phyloP scores from a whole-genome alignment of 2,797 vertebrate genomes.

The Peromyscus eremicus region DNA sequence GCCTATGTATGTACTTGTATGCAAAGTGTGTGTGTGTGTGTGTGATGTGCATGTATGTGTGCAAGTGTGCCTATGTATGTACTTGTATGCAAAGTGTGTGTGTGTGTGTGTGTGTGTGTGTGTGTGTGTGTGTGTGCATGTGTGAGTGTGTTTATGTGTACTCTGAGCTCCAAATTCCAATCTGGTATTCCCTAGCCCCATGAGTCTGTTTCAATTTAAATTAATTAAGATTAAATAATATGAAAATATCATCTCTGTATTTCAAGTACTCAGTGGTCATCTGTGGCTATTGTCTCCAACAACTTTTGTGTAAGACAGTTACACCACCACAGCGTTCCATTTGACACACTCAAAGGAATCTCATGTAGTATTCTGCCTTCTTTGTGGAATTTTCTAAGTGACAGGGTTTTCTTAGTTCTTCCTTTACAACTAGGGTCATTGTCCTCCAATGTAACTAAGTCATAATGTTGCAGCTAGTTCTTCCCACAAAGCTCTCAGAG shows the following conservation, averaged over 20 bases:
- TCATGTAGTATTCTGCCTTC: not conserved
- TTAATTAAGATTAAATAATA: not conserved
- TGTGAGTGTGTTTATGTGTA: not conserved
- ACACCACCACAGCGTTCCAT: not conserved
- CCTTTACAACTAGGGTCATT: not conserved
- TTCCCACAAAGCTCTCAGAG: too few relatives aligned
- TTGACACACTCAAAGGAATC: not conserved
- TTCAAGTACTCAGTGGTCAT: not conserved
- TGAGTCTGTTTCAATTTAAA: not conserved
- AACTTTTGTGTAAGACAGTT: not conserved
- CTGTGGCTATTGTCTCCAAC: fast-evolving
- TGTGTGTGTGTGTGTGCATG: not conserved
- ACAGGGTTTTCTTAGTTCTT: not conserved
- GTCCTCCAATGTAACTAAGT: not conserved
- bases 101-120: too few relatives aligned
- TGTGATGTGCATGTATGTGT: too few relatives aligned
- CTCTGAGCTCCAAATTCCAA: not conserved
- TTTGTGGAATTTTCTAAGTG: not conserved
- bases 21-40: too few relatives aligned
- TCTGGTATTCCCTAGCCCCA: not conserved
- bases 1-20: not conserved
- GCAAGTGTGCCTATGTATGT: not conserved
- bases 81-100: not conserved
- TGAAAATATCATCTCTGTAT: not conserved
- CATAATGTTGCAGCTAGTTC: fast-evolving